Percentiles rank a stretch among this genome's conserved stretches.
Evolutionary conservation across 1,140 invertebrate genomes (phyloP).

Genomic region (Choristoneura fumiferana): DNA sequence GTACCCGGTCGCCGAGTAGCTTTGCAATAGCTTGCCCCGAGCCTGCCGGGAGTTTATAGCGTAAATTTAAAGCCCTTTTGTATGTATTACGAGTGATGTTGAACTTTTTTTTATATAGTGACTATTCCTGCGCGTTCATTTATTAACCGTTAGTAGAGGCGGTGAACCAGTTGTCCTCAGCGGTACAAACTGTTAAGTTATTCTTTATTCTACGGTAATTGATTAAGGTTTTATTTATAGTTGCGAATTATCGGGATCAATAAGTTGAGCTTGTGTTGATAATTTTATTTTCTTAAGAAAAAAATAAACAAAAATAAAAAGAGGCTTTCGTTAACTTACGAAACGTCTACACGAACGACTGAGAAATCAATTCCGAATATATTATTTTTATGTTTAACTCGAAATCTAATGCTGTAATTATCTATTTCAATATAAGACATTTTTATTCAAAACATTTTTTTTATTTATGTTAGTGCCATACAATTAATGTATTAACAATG

Average conservation of each 20-base stretch:
- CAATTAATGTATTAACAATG: conserved; percentile 76
- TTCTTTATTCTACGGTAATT: conserved; percentile 49
- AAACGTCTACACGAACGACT: conserved; percentile 73
- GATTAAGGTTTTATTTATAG: conserved; percentile 56
- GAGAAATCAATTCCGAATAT: conserved; percentile 75
- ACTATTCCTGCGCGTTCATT: conserved; percentile 71
- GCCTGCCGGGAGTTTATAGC: not conserved
- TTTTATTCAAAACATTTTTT: conserved; percentile 62
- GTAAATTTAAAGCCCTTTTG: conserved; percentile 76
- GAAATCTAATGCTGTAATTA: conserved; percentile 43
- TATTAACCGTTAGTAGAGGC: conserved; percentile 45
- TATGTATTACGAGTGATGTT: conserved; percentile 68
- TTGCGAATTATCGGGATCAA: conserved; percentile 71
- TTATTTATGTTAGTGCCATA: conserved; percentile 77
- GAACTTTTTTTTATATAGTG: conserved; percentile 64
- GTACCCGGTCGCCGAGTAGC: conserved; percentile 33
- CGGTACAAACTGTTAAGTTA: conserved; percentile 69
- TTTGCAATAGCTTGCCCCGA: conserved; percentile 50
- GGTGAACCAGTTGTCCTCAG: conserved; percentile 66
- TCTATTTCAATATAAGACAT: conserved; percentile 56
- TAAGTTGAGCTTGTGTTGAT: conserved; percentile 66
- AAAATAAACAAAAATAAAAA: conserved; percentile 55
- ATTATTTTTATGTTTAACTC: conserved; percentile 62
- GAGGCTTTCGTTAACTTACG: conserved; percentile 60
- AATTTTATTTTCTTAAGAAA: conserved; percentile 73